Percentiles rank a stretch among this genome's conserved stretches.
Evolutionary conservation across 1,140 invertebrate genomes (phyloP).

Genomic region (Drosophila teissieri): DNA sequence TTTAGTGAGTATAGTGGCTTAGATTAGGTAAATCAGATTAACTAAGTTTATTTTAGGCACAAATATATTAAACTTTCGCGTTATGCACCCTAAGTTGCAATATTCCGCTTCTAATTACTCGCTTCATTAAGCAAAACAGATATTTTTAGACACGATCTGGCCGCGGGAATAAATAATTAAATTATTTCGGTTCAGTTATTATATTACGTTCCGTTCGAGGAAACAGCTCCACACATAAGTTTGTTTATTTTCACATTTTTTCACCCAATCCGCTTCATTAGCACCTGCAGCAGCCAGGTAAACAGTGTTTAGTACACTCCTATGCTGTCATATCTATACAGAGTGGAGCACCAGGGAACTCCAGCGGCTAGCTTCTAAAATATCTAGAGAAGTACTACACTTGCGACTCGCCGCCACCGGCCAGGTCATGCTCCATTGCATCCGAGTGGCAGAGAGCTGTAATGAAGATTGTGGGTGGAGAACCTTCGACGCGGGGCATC

Average conservation of each 20-base stretch:
- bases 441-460: not conserved
- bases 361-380: slow-evolving; percentile 1
- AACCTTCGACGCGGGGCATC: slow-evolving; percentile 12
- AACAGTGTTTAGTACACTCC: slow-evolving; percentile 43
- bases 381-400: slow-evolving; percentile 19
- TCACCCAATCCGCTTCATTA: slow-evolving; percentile 48
- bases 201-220: not conserved
- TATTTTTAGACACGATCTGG: too few relatives aligned
- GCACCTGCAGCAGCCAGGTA: slow-evolving; percentile 38
- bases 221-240: not conserved
- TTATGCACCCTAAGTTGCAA: too few relatives aligned
- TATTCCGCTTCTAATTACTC: not conserved
- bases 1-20: too few relatives aligned
- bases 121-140: not conserved
- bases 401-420: not conserved
- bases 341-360: too few relatives aligned
- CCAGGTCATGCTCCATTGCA: slow-evolving; percentile 54
- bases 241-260: slow-evolving; percentile 14
- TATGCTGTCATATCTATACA: slow-evolving; percentile 34
- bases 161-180: not conserved
- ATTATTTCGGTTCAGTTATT: not conserved
- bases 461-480: slow-evolving; percentile 3
- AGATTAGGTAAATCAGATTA: not conserved
- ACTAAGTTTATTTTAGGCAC: too few relatives aligned
- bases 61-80: too few relatives aligned